A percentile compares a stretch with the other conserved stretches of the same genome.
Evolutionary conservation across 2,888 invertebrate species (phyloP).

Genomic region (Rhogogaster chlorosoma): DNA sequence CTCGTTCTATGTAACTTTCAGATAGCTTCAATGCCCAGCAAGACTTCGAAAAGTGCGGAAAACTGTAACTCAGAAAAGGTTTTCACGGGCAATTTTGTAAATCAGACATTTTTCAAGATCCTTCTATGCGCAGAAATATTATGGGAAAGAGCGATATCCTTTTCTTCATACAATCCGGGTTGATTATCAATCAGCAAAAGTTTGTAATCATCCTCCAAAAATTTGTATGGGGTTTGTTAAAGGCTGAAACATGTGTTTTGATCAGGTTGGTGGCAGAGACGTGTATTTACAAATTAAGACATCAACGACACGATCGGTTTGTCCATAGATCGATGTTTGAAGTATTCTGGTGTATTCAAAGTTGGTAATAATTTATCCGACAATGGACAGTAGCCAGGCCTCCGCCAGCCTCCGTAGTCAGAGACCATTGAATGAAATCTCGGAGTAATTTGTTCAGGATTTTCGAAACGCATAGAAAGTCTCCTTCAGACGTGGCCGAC

Average conservation of each 20-base stretch:
- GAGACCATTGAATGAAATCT: slow-evolving; percentile 63
- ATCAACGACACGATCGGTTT: slow-evolving; percentile 6
- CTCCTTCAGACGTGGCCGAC: slow-evolving; percentile 44
- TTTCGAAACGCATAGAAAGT: slow-evolving; percentile 51
- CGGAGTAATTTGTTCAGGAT: slow-evolving; percentile 66
- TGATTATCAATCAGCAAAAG: background rate
- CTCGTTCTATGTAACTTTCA: slow-evolving; percentile 4
- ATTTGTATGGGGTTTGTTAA: background rate
- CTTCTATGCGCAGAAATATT: background rate
- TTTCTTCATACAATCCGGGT: background rate
- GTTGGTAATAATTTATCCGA: slow-evolving; percentile 67
- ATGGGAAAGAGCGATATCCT: background rate
- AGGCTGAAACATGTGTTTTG: background rate
- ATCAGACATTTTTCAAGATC: background rate
- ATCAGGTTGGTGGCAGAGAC: background rate
- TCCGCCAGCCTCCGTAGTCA: slow-evolving; percentile 59
- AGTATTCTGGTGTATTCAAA: slow-evolving; percentile 40
- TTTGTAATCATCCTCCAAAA: background rate
- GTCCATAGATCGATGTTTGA: slow-evolving; percentile 24
- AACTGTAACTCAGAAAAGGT: background rate
- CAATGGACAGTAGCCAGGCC: slow-evolving; percentile 60
- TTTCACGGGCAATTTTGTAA: slow-evolving; percentile 3
- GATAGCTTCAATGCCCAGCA: background rate
- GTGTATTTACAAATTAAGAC: slow-evolving; percentile 44
- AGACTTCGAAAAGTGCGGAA: background rate